Percentiles rank a stretch among this genome's conserved stretches.
These are phyloP conservation scores for Drosophila pseudotalamancana DNA, from an alignment of 2,888 invertebrate species.

Conservation along the genomic window DNA sequence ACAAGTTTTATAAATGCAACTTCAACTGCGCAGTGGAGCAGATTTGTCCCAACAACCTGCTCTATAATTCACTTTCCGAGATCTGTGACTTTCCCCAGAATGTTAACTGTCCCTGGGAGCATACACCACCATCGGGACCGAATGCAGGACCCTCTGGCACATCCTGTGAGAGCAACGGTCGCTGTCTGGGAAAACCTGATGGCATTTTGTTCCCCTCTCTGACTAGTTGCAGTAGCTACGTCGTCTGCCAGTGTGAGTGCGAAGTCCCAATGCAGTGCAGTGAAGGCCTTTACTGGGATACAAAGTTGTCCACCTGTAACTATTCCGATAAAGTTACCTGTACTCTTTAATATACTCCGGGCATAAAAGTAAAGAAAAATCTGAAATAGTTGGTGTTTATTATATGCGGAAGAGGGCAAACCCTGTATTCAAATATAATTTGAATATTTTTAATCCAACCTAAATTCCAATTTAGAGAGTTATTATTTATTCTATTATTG, in stretches of 20 bases:
- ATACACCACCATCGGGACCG: conserved; percentile 69
- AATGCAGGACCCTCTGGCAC: conserved; percentile 76
- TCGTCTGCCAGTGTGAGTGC: conserved; percentile 77
- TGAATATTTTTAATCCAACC: no score
- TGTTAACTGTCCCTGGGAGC: conserved; percentile 41
- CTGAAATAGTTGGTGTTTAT: background rate
- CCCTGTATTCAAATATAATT: no score
- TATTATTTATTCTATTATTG: no score
- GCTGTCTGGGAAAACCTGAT: conserved; percentile 61
- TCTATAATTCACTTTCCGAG: conserved; percentile 7
- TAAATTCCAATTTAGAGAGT: no score
- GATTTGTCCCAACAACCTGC: conserved; percentile 58
- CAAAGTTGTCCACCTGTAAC: conserved; percentile 29
- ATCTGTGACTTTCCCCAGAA: conserved; percentile 51
- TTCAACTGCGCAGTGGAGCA: conserved; percentile 65
- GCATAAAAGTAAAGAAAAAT: background rate
- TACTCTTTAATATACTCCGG: conserved; percentile 17
- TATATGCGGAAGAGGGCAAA: no score
- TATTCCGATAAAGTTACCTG: conserved; percentile 37
- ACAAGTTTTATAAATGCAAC: conserved; percentile 66
- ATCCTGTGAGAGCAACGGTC: conserved; percentile 62
- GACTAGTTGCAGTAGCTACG: conserved; percentile 55
- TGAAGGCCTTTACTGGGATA: conserved; percentile 48
- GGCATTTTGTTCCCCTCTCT: conserved; percentile 46
- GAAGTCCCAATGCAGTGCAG: conserved; percentile 61